Evolutionary conservation across 2,113 vertebrate species (phyloP).

Genomic region (Lethenteron reissneri): DNA sequence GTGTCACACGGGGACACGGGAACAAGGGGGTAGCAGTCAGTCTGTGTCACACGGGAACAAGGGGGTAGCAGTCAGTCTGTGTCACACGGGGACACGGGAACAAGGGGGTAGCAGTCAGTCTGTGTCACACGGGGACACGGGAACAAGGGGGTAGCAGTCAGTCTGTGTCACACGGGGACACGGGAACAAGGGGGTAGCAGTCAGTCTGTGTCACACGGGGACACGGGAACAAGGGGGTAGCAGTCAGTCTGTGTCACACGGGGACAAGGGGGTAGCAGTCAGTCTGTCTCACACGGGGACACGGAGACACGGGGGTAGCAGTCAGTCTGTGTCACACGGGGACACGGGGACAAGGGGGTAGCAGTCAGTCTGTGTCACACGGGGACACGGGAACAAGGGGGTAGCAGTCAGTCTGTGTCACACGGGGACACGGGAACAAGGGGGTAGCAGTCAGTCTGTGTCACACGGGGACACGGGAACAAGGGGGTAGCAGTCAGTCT

Average conservation of each 20-base stretch:
- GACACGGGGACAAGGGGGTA: slow-evolving; percentile 59
- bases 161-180: no score
- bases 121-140: slow-evolving; percentile 15
- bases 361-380: slow-evolving; percentile 5
- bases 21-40: slow-evolving; percentile 21
- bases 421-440: background rate
- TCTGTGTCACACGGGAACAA: slow-evolving; percentile 31
- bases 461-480: background rate
- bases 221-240: background rate
- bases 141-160: no score
- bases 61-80: slow-evolving; percentile 41
- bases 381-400: no score
- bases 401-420: no score
- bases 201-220: slow-evolving; percentile 46
- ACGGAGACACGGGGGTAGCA: slow-evolving; percentile 8
- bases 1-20: slow-evolving; percentile 1
- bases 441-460: slow-evolving; percentile 39
- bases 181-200: slow-evolving; percentile 12
- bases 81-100: slow-evolving; percentile 48
- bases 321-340: slow-evolving; percentile 56
- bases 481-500: slow-evolving; percentile 36
- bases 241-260: slow-evolving; percentile 51
- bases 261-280: slow-evolving; percentile 44
- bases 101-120: slow-evolving; percentile 26
- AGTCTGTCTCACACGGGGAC: background rate